Evolutionary conservation across 2,888 invertebrate genomes (phyloP).

Genomic region (Gymnoscelis rufifasciata): DNA sequence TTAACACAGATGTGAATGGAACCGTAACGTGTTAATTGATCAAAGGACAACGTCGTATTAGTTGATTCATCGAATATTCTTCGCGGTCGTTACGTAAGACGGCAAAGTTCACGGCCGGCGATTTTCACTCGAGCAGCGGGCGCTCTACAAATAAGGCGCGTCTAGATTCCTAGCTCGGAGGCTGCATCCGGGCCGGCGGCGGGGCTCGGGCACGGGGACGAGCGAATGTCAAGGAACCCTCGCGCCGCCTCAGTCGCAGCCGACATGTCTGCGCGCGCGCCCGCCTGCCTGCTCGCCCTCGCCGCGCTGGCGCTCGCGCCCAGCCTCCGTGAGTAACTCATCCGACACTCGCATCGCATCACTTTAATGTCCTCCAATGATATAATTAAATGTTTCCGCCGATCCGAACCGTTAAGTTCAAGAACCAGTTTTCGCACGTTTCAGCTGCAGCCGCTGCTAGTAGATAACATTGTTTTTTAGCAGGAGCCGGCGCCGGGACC

Average conservation of each 20-base stretch:
- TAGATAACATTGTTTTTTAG: constrained; percentile 38
- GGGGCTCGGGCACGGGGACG: constrained; percentile 63
- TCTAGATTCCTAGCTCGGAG: constrained; percentile 70
- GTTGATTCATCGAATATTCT: constrained; percentile 45
- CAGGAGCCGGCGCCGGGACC: constrained; percentile 40
- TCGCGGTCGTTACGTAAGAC: constrained; percentile 56
- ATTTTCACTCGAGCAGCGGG: constrained; percentile 54
- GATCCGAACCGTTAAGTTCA: neutral
- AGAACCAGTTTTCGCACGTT: constrained; percentile 10
- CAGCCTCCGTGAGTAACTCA: constrained; percentile 50
- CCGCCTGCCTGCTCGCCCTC: constrained; percentile 34
- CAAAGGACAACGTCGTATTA: constrained; percentile 19
- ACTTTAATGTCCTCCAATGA: constrained; percentile 2
- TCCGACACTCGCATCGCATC: neutral
- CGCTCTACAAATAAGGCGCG: constrained; percentile 59
- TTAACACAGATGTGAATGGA: constrained; percentile 21
- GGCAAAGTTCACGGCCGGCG: constrained; percentile 65
- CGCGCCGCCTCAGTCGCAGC: constrained; percentile 55
- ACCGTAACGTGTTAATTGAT: constrained; percentile 21
- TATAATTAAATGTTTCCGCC: constrained; percentile 2
- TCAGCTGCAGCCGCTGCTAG: neutral
- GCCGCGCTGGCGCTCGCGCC: constrained; percentile 33
- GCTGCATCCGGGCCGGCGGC: constrained; percentile 75
- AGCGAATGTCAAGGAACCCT: constrained; percentile 77
- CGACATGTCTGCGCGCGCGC: constrained; percentile 69